Evolutionary conservation across 2,888 invertebrate species (phyloP), one percentile per base, ranked within the genome.

Genomic region (Yponomeuta plumbellus): DNA sequence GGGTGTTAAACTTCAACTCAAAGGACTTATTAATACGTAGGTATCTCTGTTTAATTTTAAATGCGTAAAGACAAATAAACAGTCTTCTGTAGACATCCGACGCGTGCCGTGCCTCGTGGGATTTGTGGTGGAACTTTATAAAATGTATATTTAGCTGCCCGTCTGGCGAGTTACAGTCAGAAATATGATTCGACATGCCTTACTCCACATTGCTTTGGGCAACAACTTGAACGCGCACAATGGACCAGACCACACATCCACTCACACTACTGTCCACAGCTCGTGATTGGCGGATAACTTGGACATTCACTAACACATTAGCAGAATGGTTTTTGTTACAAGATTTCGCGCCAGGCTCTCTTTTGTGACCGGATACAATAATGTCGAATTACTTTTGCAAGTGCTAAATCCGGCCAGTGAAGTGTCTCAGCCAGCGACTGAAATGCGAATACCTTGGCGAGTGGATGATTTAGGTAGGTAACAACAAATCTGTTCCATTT

Each of bases 331-430:
- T 79, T 79, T 80, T 44, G 78, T 80, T 77, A 79, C 80, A 75
- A 79, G 79, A 80, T 72, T 73, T 80, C 78, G 77, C 77, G 80
- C 80, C 79, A 73, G 76, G 82, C 80, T 83, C 83, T 83, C 83
- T 80, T 80, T 80, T 79, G 83, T 77, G 80, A 78, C 66, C 23
- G 26, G 26, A 66, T 66, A 65, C 59, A 17, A 57, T 66, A 52
- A 63, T 57, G 34, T 59, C 20, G 59, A 17, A 66, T 66, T 66
- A 66, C 44, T 66, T 65, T 61, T 59, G 61, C 44, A 59, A 66
- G 59, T 61, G 40, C 11, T n/a, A 59, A 17, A 58, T 34, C 23
- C 11, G 23, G n/a, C n/a, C n/a, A 59, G 17, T 65, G 21, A 8
- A 62, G 61, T 66, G 56, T 26, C 56, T 44, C 26, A 62, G n/a